phyloP scores from a whole-genome alignment of 2,888 invertebrate genomes.

The Notodonta ziczac region DNA sequence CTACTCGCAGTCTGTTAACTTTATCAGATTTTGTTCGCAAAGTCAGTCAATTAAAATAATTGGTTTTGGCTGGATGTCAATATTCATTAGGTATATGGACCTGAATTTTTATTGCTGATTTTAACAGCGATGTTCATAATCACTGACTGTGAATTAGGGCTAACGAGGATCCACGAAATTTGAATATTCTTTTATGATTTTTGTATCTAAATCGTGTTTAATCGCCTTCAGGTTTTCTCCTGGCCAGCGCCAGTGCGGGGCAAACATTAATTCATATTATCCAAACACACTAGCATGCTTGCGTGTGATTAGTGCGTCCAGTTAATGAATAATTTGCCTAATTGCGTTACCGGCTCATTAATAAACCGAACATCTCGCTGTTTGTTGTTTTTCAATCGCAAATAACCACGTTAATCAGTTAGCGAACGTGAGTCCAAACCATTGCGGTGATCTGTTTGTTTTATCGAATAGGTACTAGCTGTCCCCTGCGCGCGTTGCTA shows the following conservation, averaged over 20 bases:
- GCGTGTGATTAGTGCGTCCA: conserved; percentile 22
- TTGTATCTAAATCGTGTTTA: too few relatives aligned
- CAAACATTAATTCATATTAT: background rate
- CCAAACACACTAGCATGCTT: conserved; percentile 11
- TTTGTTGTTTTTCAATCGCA: conserved; percentile 37
- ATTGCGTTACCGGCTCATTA: conserved; percentile 36
- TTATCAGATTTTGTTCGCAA: background rate
- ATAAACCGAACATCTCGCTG: conserved; percentile 28
- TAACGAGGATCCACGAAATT: background rate
- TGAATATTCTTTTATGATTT: too few relatives aligned
- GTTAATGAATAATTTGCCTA: conserved; percentile 27
- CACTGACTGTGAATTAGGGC: background rate
- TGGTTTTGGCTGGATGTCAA: conserved; percentile 3
- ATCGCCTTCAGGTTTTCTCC: too few relatives aligned
- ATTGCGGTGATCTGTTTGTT: conserved; percentile 15
- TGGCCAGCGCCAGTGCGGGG: too few relatives aligned
- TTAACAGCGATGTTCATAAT: background rate
- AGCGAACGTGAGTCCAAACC: conserved; percentile 12
- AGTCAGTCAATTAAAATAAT: conserved; percentile 10
- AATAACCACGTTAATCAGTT: conserved; percentile 36
- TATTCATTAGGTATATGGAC: background rate
- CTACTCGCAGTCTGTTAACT: too few relatives aligned
- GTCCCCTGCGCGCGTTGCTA: too few relatives aligned
- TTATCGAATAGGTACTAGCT: too few relatives aligned
- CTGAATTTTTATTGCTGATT: background rate